These are phyloP conservation scores for Gopherus flavomarginatus DNA, from an alignment of 2,113 vertebrate species.

Conservation along the genomic window DNA sequence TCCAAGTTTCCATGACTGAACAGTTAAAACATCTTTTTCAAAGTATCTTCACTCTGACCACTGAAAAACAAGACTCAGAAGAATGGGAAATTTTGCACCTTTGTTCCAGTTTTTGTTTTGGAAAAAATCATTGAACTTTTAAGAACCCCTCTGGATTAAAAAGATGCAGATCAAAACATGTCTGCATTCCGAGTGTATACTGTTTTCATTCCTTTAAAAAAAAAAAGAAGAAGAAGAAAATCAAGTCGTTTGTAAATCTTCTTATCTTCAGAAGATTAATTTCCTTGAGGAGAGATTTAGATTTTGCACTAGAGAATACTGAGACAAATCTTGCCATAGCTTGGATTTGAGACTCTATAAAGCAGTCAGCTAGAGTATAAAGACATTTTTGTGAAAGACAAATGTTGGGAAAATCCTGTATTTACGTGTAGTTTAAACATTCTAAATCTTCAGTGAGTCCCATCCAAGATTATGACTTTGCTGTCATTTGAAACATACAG, in stretches of 20 bases:
- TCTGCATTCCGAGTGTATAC: not conserved
- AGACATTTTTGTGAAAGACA: not conserved
- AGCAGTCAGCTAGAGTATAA: not conserved
- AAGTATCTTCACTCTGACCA: not conserved
- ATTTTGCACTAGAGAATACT: not conserved
- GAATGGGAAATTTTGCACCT: not conserved
- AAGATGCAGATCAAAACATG: not conserved
- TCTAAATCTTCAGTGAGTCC: not conserved
- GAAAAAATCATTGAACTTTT: not conserved
- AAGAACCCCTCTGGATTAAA: not conserved
- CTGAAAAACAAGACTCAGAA: not conserved
- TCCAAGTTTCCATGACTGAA: not conserved
- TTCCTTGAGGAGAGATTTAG: slow-evolving; percentile 14
- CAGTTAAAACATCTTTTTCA: not conserved
- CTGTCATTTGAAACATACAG: not conserved
- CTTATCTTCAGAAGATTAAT: slow-evolving; percentile 28
- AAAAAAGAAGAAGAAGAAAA: not conserved
- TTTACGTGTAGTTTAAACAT: not conserved
- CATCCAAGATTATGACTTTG: not conserved
- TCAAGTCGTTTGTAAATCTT: slow-evolving; percentile 7
- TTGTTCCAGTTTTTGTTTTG: not conserved
- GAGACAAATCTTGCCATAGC: not conserved
- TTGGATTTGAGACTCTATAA: not conserved
- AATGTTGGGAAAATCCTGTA: not conserved
- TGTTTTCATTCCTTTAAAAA: slow-evolving; percentile 26